Conservation (phyloP, 2,113 vertebrate genomes). For the human region GRCh38 chr2:233454501-233455000, state of each 20-base stretch:
- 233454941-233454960: not conserved
- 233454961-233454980: fast-evolving
- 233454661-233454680: not conserved
- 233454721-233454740: fast-evolving
- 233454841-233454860: constrained; percentile 96
- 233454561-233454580: not conserved
- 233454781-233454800: constrained; percentile 98
- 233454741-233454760: not conserved
- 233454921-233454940: fast-evolving
- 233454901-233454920: fast-evolving
- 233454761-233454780: constrained; percentile 95
- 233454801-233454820: constrained; percentile 95
- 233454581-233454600: not conserved
- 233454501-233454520: not conserved
- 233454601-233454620: not conserved
- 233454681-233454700: not conserved
- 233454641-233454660: not conserved
- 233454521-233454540: not conserved
- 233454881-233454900: fast-evolving
- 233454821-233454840: constrained; percentile 98
- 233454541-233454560: not conserved
- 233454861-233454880: constrained; percentile 93
- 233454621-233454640: not conserved
- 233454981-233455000: fast-evolving
- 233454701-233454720: not conserved